phyloP scores from a whole-genome alignment of 2,113 vertebrate genomes.

The Scatophagus argus region DNA sequence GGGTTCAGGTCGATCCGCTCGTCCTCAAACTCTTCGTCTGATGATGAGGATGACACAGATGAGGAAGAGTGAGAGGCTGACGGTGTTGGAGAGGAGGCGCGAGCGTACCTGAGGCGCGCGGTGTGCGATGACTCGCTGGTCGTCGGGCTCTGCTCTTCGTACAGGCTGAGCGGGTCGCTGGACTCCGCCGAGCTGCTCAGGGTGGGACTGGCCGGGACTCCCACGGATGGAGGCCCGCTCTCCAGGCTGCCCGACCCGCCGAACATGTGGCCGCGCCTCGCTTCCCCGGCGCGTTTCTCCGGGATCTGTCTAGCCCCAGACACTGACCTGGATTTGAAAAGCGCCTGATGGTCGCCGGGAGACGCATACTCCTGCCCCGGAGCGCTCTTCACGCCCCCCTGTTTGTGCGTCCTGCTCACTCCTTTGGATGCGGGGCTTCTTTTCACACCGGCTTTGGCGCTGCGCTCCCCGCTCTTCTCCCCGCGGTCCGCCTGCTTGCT shows the following conservation, averaged over 20 bases:
- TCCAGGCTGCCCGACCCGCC: constrained; percentile 83
- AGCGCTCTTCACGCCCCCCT: constrained; percentile 78
- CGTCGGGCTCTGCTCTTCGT: constrained; percentile 89
- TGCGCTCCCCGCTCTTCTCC: constrained; percentile 86
- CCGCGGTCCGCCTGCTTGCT: constrained; percentile 80
- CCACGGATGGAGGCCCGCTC: constrained; percentile 88
- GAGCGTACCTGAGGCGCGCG: constrained; percentile 89
- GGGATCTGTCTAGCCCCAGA: constrained; percentile 84
- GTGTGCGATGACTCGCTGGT: constrained; percentile 78
- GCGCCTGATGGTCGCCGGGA: constrained; percentile 88
- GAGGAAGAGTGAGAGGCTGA: constrained; percentile 88
- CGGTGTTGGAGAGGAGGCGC: constrained; percentile 93
- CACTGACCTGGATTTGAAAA: constrained; percentile 91
- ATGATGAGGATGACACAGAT: constrained; percentile 88
- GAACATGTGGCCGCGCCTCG: constrained; percentile 90
- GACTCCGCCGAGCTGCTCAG: constrained; percentile 92
- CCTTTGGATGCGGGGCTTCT: constrained; percentile 84
- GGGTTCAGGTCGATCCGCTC: constrained; percentile 93
- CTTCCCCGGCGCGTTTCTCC: constrained; percentile 85
- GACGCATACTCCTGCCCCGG: constrained; percentile 83
- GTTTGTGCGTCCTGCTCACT: constrained; percentile 85
- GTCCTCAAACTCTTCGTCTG: constrained; percentile 97
- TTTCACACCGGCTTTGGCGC: constrained; percentile 82
- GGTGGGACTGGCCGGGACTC: constrained; percentile 91
- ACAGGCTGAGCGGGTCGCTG: constrained; percentile 93